Evolutionary conservation across 2,113 vertebrate genomes (phyloP).

Genomic region (Isichthys henryi): DNA sequence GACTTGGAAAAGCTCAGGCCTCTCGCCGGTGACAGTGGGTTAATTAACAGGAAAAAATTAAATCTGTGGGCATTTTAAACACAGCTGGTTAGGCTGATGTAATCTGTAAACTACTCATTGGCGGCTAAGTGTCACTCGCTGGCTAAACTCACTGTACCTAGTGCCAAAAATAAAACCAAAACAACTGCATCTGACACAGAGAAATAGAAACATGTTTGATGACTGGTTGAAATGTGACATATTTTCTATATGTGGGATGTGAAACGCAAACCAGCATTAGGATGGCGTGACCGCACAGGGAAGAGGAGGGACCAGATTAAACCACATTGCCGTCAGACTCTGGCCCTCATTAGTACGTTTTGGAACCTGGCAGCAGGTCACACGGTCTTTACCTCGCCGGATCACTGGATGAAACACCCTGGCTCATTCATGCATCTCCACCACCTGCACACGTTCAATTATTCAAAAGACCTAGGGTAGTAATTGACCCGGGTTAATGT

Average conservation of each 20-base stretch:
- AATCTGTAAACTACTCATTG: background rate
- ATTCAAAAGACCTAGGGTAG: background rate
- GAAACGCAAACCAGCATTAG: background rate
- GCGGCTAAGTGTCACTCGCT: background rate
- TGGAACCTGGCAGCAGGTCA: background rate
- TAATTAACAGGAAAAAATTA: background rate
- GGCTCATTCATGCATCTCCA: background rate
- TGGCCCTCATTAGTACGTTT: background rate
- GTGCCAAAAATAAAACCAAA: background rate
- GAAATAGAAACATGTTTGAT: background rate
- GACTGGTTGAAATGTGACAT: background rate
- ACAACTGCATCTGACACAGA: background rate
- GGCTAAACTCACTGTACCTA: background rate
- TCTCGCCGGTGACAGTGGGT: background rate
- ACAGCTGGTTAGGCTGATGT: background rate
- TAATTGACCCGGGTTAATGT: slow-evolving; percentile 1
- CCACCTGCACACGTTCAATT: background rate
- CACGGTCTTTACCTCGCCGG: background rate
- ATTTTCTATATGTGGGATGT: background rate
- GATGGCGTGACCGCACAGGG: background rate
- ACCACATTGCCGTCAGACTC: background rate
- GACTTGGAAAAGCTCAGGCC: background rate
- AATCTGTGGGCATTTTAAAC: background rate
- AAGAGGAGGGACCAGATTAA: background rate
- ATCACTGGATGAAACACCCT: background rate